Evolutionary conservation across 2,113 vertebrate species (phyloP).

Genomic region (Lota lota): DNA sequence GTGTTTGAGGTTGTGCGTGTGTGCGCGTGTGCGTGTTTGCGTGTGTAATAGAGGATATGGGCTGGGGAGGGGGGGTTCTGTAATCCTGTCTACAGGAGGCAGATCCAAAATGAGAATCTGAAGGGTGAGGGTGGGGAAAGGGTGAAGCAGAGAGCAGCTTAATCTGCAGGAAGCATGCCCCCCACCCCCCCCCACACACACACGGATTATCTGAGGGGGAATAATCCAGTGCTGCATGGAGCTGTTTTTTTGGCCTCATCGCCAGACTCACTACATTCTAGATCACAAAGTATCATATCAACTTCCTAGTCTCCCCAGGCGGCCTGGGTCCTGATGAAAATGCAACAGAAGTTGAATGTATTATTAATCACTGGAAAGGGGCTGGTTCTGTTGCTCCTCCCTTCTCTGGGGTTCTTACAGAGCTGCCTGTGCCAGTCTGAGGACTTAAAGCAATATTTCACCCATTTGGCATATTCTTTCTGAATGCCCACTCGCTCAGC

Average conservation of each 20-base stretch:
- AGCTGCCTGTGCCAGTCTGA: too few species aligned
- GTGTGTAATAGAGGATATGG: slow-evolving; percentile 25
- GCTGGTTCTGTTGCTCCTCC: too few species aligned
- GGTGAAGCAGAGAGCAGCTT: slow-evolving; percentile 39
- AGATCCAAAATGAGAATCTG: slow-evolving; percentile 14
- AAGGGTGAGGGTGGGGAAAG: slow-evolving; percentile 20
- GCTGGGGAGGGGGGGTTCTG: slow-evolving; percentile 4
- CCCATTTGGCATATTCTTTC: too few species aligned
- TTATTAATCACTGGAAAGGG: neutral
- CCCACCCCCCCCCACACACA: slow-evolving; percentile 6
- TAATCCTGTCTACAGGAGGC: slow-evolving; percentile 49
- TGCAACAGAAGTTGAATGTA: too few species aligned
- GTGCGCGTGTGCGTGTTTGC: slow-evolving; percentile 6
- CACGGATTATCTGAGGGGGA: slow-evolving; percentile 61
- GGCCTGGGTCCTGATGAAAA: neutral
- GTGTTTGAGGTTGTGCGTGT: slow-evolving; percentile 8
- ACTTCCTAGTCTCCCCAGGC: neutral
- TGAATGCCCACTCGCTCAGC: too few species aligned
- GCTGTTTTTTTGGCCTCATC: slow-evolving; percentile 30
- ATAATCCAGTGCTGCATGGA: slow-evolving; percentile 58
- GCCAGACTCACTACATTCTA: neutral
- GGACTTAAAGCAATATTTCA: too few species aligned
- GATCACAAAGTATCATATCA: neutral
- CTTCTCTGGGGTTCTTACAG: too few species aligned
- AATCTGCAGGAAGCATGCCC: slow-evolving; percentile 59